Base-by-base conservation (phyloP, 2,888 invertebrate species). In the Agrotis segetum region DNA sequence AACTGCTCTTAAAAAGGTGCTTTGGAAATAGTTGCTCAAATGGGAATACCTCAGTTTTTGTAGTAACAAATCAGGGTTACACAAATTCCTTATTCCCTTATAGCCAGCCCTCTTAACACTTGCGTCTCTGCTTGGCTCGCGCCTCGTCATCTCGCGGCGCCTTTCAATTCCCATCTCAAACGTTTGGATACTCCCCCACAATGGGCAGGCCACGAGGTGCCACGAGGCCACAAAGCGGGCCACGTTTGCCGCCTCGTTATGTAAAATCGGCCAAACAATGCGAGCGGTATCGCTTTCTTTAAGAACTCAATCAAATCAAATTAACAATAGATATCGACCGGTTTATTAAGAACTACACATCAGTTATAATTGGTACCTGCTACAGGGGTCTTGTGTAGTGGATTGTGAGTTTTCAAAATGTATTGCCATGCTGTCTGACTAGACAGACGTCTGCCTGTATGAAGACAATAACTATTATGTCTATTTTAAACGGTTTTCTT, bases 121-220 rank as follows among this genome's bases (percentile, higher is more conserved):
- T 89, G 85, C 17, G 67, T 76, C 88, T 24, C 9, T 14, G 24
- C 40, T 19, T 40, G 83, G 92, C 91, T 90, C 91, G 90, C 93
- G 95, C 95, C 91, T 91, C 92, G 94, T 96, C 96, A 96, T 94
- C 90, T 84, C 92, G 94, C 96, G 96, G 96, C 93, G 93, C 94
- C 94, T 96, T 95, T 95, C 94, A 93, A 92, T 93, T 89, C 92
- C 87, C 92, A 88, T 94, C 93, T 94, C 94, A 92, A 93, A 92
- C 94, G 92, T 91, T 93, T 89, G 91, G 91, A 85, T 90, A 90
- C 95, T 91, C 95, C 94, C 95, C 93, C 94, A 92, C 95, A 92
- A 92, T 90, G 88, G 89, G 79, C 85, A 85, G 86, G 76, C 56
- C 56, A 19, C 56, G 34, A 56, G n/a, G 34, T 56, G 56, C 56